A percentile compares a stretch with the other conserved stretches of the same genome.
phyloP scores from a whole-genome alignment of 2,797 vertebrate genomes.

The Dermochelys coriacea region DNA sequence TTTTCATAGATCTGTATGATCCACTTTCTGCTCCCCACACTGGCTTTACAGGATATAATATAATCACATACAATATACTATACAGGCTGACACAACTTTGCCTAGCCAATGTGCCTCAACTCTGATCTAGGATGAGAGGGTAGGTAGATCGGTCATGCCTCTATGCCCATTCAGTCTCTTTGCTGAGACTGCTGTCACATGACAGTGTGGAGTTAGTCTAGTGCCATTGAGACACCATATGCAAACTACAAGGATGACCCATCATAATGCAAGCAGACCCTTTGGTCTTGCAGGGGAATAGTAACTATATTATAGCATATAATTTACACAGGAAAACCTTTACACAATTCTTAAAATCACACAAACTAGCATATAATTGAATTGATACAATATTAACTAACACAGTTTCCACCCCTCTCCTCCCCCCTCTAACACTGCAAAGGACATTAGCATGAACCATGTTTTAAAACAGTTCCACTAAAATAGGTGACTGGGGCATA shows the following conservation, averaged over 20 bases:
- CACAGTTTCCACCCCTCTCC: not conserved
- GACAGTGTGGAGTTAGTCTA: not conserved
- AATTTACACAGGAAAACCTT: not conserved
- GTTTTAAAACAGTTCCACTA: not conserved
- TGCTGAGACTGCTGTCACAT: not conserved
- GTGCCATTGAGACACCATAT: not conserved
- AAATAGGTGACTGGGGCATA: not conserved
- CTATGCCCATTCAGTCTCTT: not conserved
- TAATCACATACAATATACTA: not conserved
- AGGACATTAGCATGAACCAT: not conserved
- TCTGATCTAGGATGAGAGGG: not conserved
- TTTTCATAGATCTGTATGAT: not conserved
- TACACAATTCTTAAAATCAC: not conserved
- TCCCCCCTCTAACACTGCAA: not conserved
- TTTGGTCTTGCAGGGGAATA: not conserved
- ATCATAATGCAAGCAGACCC: not conserved
- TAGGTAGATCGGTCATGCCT: not conserved
- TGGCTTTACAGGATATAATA: not conserved
- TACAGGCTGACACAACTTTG: not conserved
- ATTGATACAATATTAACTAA: not conserved
- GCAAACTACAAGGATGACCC: not conserved
- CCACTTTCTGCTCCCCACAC: not conserved
- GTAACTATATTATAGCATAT: not conserved
- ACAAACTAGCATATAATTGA: not conserved
- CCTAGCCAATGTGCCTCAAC: not conserved